These are phyloP conservation scores for Drosophila infuscata DNA, from an alignment of 2,888 invertebrate species.

Conservation along the genomic window DNA sequence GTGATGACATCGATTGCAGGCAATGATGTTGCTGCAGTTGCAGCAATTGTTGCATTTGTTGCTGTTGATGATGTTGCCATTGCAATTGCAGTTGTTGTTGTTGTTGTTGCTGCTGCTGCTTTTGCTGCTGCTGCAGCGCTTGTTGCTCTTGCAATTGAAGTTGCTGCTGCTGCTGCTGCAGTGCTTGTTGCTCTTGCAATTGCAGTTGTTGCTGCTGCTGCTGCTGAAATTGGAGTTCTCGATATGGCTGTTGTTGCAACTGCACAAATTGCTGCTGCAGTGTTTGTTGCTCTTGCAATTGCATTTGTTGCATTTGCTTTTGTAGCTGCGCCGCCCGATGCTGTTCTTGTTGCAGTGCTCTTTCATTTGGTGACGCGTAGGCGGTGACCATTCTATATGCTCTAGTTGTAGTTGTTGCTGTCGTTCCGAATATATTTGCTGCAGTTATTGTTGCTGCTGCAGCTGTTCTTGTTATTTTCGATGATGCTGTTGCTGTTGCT, in stretches of 20 bases:
- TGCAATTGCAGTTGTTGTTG: background rate
- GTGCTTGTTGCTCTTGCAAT: constrained; percentile 3
- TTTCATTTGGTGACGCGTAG: background rate
- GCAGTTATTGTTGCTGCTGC: background rate
- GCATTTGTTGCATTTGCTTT: constrained; percentile 9
- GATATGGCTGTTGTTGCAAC: constrained; percentile 9
- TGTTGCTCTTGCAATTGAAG: constrained; percentile 4
- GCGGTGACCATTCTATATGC: constrained; percentile 10
- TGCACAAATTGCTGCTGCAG: constrained; percentile 3
- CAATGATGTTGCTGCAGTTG: constrained; percentile 8
- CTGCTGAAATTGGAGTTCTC: background rate
- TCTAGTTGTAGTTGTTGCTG: constrained; percentile 14
- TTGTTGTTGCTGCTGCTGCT: background rate
- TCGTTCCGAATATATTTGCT: constrained; percentile 1
- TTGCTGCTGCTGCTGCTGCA: constrained; percentile 1
- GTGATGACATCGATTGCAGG: constrained; percentile 6
- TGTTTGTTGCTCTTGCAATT: constrained; percentile 4
- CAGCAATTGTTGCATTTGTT: constrained; percentile 5
- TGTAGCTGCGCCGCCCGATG: constrained; percentile 12
- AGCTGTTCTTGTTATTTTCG: constrained; percentile 1
- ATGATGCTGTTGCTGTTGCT: constrained; percentile 26
- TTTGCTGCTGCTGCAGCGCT: background rate
- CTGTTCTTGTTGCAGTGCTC: background rate
- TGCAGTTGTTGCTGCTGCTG: background rate
- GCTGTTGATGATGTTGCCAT: constrained; percentile 1